These are phyloP conservation scores for Drosophila leonis DNA, from an alignment of 2,888 invertebrate genomes.

Conservation along the genomic window DNA sequence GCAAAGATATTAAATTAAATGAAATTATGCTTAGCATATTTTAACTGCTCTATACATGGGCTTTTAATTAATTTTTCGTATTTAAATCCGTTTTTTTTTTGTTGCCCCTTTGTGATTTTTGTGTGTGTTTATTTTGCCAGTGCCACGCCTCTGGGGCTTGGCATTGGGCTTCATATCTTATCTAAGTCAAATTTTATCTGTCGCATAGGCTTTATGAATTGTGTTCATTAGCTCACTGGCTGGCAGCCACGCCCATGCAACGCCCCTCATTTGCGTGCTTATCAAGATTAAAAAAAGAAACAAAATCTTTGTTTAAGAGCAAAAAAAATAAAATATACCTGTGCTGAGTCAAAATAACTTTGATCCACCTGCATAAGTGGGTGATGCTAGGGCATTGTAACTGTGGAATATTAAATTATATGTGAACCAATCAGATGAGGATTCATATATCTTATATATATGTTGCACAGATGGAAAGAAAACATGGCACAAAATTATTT, in stretches of 20 bases:
- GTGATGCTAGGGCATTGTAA: neutral
- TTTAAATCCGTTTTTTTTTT: neutral
- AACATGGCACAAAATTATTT: no score
- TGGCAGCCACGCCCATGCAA: conserved; percentile 54
- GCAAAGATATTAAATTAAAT: neutral
- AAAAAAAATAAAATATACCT: conserved; percentile 1
- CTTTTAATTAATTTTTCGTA: conserved; percentile 8
- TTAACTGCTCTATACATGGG: neutral
- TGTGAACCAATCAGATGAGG: no score
- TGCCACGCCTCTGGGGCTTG: conserved; percentile 26
- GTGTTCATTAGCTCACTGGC: conserved; percentile 37
- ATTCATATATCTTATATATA: no score
- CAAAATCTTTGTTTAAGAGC: neutral
- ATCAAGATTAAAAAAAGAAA: conserved; percentile 27
- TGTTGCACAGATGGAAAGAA: no score
- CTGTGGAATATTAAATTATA: no score
- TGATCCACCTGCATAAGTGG: neutral
- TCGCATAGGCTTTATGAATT: conserved; percentile 37
- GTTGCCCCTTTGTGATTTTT: neutral
- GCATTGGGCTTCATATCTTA: conserved; percentile 45
- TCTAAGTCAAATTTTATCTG: conserved; percentile 33
- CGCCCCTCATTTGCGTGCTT: conserved; percentile 21
- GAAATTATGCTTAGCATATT: no score
- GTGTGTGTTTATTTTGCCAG: conserved; percentile 8
- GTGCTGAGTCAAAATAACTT: neutral